Percentiles rank a stretch among this genome's conserved stretches.
phyloP scores from a whole-genome alignment of 2,113 vertebrate genomes.

The Laterallus jamaicensis region DNA sequence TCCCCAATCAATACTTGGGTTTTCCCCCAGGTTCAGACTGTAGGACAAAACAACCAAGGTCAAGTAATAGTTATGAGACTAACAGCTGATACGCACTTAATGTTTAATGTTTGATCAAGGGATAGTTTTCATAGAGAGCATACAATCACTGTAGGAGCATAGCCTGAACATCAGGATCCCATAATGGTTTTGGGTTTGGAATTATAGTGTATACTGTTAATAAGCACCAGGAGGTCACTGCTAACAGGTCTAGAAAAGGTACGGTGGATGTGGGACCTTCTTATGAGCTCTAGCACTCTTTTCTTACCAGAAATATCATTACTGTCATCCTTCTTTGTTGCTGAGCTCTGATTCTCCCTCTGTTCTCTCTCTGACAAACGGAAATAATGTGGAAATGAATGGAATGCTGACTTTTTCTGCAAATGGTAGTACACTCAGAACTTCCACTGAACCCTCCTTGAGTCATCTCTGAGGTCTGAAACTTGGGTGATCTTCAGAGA shows the following conservation, averaged over 20 bases:
- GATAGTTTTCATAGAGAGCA: background rate
- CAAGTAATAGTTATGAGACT: background rate
- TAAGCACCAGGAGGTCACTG: background rate
- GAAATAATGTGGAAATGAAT: background rate
- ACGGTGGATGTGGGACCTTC: background rate
- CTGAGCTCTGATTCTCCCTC: background rate
- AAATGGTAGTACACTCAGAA: background rate
- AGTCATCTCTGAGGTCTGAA: background rate
- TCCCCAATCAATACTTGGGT: background rate
- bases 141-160: accelerated
- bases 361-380: background rate
- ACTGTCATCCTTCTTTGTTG: background rate
- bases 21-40: background rate
- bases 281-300: background rate
- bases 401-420: background rate
- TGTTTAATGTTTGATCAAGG: background rate
- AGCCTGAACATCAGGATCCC: background rate
- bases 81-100: background rate
- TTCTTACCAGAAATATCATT: background rate
- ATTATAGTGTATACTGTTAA: background rate
- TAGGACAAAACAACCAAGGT: background rate
- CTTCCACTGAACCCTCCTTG: background rate
- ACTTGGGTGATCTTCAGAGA: background rate
- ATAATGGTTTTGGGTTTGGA: background rate
- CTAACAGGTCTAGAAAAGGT: background rate